phyloP scores from a whole-genome alignment of 2,797 vertebrate genomes.

The Sebastes itinus region DNA sequence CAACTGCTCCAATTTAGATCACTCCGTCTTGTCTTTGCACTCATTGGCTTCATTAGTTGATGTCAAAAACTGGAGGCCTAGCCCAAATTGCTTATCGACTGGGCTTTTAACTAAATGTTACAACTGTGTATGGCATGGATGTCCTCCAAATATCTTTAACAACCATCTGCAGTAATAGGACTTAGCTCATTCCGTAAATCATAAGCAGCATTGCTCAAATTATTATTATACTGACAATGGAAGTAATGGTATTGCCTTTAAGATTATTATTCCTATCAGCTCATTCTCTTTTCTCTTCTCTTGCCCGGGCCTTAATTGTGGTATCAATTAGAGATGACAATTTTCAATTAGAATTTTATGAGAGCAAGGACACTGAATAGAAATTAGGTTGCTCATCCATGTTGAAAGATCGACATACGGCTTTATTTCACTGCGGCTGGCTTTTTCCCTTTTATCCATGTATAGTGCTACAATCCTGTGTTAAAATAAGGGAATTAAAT shows the following conservation, averaged over 20 bases:
- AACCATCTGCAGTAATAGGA: conserved; percentile 55
- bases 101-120: conserved; percentile 73
- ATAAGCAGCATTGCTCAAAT: conserved; percentile 52
- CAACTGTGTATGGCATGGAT: conserved; percentile 51
- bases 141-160: conserved; percentile 69
- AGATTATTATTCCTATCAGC: conserved; percentile 59
- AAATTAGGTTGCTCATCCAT: conserved; percentile 28
- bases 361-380: conserved; percentile 45
- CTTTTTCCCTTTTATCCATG: neutral
- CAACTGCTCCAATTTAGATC: conserved; percentile 40
- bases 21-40: conserved; percentile 53
- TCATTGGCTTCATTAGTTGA: conserved; percentile 71
- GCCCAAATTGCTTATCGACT: conserved; percentile 74
- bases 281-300: conserved; percentile 44
- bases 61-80: conserved; percentile 54
- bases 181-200: conserved; percentile 55
- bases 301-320: conserved; percentile 49
- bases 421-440: neutral
- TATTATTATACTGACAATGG: conserved; percentile 60
- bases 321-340: conserved; percentile 63
- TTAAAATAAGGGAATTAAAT: neutral
- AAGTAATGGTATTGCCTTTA: conserved; percentile 62
- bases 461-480: neutral
- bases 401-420: conserved; percentile 15
- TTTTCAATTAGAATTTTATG: conserved; percentile 61